phyloP scores from a whole-genome alignment of 2,113 vertebrate species.

The Phainopepla nitens region DNA sequence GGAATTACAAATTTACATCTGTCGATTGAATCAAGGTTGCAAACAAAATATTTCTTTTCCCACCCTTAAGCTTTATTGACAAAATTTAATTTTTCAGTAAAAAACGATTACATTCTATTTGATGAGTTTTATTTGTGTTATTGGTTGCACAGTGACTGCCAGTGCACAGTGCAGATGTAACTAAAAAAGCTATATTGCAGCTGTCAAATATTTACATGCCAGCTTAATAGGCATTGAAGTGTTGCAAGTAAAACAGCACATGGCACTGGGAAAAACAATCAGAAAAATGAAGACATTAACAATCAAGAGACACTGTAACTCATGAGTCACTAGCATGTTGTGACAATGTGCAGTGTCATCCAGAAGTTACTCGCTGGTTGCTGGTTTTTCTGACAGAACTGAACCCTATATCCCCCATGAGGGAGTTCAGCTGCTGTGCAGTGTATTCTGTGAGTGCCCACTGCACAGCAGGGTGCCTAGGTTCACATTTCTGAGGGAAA shows the following conservation, averaged over 20 bases:
- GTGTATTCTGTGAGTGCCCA: not conserved
- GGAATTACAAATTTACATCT: not conserved
- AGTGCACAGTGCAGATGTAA: not conserved
- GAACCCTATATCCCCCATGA: not conserved
- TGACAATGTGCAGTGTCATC: fast-evolving
- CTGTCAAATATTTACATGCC: not conserved
- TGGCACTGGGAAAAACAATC: not conserved
- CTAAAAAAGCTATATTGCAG: not conserved
- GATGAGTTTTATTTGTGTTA: not conserved
- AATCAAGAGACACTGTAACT: not conserved
- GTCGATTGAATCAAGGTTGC: not conserved
- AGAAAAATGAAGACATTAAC: not conserved
- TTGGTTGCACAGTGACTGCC: not conserved
- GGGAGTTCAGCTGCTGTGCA: not conserved
- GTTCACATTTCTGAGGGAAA: not conserved
- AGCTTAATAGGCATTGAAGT: not conserved
- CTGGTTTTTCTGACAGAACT: not conserved
- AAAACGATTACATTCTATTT: not conserved
- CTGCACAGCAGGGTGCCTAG: not conserved
- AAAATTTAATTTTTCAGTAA: not conserved
- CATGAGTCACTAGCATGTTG: fast-evolving
- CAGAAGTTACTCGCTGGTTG: not conserved
- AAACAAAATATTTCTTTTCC: not conserved
- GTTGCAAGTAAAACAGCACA: not conserved
- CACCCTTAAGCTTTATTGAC: not conserved